Evolutionary conservation across 2,888 invertebrate species (phyloP).

Genomic region (Xestoiulus laeticollis): DNA sequence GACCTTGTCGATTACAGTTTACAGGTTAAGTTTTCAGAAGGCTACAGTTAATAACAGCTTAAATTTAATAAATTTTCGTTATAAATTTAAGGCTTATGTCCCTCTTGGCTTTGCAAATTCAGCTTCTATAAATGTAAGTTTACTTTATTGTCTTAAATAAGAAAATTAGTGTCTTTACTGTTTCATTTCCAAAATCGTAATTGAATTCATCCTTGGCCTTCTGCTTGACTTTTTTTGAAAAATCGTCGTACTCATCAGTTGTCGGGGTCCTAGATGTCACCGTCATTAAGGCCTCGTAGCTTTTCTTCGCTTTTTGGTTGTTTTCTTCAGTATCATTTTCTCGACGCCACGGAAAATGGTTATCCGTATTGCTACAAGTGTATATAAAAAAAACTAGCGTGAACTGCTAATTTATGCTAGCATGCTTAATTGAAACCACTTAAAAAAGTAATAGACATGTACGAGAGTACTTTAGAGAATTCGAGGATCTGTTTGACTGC

Average conservation of each 20-base stretch:
- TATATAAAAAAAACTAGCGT: background rate
- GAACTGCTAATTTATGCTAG: conserved; percentile 25
- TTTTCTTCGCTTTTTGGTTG: conserved; percentile 83
- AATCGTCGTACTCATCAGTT: conserved; percentile 49
- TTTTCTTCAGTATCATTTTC: conserved; percentile 79
- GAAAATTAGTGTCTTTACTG: conserved; percentile 39
- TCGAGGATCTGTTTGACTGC: background rate
- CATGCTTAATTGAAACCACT: background rate
- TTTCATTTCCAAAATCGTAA: conserved; percentile 54
- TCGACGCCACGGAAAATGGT: conserved; percentile 83
- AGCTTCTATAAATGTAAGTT: background rate
- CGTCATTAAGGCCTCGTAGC: conserved; percentile 86
- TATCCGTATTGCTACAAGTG: conserved; percentile 62
- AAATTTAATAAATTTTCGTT: too few species aligned
- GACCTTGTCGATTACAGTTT: too few species aligned
- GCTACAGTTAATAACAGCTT: too few species aligned
- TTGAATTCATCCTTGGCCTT: conserved; percentile 52
- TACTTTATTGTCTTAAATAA: background rate
- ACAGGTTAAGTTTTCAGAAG: too few species aligned
- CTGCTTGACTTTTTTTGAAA: conserved; percentile 53
- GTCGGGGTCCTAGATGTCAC: conserved; percentile 76
- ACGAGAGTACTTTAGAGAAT: background rate
- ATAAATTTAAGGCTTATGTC: too few species aligned
- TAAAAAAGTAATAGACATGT: background rate
- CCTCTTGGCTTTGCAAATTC: background rate